Base-by-base conservation (phyloP, 2,888 invertebrate genomes). In the Callinectes sapidus region DNA sequence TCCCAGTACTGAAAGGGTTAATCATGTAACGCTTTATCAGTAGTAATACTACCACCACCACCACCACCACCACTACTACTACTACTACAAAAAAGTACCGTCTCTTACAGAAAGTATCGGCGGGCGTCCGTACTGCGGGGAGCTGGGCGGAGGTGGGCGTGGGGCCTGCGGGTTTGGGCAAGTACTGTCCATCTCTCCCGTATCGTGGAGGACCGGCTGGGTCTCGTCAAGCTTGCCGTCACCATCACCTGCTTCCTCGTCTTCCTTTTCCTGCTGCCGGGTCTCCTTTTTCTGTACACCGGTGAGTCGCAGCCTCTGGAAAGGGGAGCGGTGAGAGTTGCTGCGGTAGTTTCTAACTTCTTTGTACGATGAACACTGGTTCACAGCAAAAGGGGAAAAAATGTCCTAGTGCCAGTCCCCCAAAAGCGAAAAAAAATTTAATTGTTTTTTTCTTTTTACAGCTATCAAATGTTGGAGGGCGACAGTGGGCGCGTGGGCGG, bases 381-480 rank as follows among this genome's bases (percentile, higher is more conserved):
- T 6, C 3, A 42, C 6, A 6, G 48, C 6, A 8, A 48, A 5
- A 48, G 10, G 48, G 5, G 48, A 8, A 48, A 48, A 48, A 48
- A 48, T 0, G 3, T 8, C 13, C 61, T 8, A 10, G 10, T 48
- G 3, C 48, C 48, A 48, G 8, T 48, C 48, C 48, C 10, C n/a
- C n/a, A n/a, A n/a, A n/a, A n/a, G n/a, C n/a, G n/a, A n/a, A n/a
- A n/a, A n/a, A n/a, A n/a, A n/a, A n/a, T n/a, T n/a, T n/a, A n/a
- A n/a, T n/a, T n/a, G n/a, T n/a, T n/a, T n/a, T 71, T 71, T 28
- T 71, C 13, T n/a, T 42, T 42, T 18, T 14, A 6, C 85, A 92
- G 92, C 89, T 14, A 92, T 92, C 28, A 92, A 92, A 61, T 92
- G 88, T 18, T 92, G 92, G 92, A 77, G 92, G 1, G 42, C 54